Evolutionary conservation across 2,797 vertebrate genomes (phyloP), one percentile per base, ranked within the genome.

Genomic region (Lithobates pipiens): DNA sequence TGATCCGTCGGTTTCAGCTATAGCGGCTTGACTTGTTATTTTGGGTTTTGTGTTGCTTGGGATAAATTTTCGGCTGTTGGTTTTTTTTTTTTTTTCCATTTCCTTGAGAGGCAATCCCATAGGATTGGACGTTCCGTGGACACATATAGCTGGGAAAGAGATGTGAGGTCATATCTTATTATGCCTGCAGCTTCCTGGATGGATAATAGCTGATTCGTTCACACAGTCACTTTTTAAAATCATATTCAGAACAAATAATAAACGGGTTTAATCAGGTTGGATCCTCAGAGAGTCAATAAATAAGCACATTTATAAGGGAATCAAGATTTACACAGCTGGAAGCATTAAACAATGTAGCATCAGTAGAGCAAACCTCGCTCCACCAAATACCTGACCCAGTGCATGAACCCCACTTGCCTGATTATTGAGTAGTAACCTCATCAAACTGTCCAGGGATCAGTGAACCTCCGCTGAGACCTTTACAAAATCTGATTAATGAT

Each of bases 21-120:
- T 57, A 18, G 79, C 57, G 74, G 72, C 42, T 36, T 80, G 32
- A 75, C 32, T 85, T 85, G 77, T 63, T 85, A 80, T 85, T 85
- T 80, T 73, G 50, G 63, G 69, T 75, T 80, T 80, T 77, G 83
- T 73, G 54, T 85, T 85, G 67, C 57, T 39, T 80, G 77, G 34
- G 25, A 74, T 46, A 73, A 36, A 79, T 74, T 85, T 46, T 73
- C 23, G 23, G 7, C 76, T 44, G 10, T n/a, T 57, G 29, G 25
- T 54, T 77, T 83, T 68, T 32, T 39, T 54, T 77, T 83, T 68
- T 32, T 39, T 77, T 80, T 44, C 16, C 25, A 10, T 82, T 77
- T 71, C 57, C 79, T 23, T 67, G 32, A 54, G 67, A 50, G 67
- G 29, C 77, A 32, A 67, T 18, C 16, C 10, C 32, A 50, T 27